phyloP scores from a whole-genome alignment of 2,113 vertebrate genomes.

The Spheniscus mendiculus region DNA sequence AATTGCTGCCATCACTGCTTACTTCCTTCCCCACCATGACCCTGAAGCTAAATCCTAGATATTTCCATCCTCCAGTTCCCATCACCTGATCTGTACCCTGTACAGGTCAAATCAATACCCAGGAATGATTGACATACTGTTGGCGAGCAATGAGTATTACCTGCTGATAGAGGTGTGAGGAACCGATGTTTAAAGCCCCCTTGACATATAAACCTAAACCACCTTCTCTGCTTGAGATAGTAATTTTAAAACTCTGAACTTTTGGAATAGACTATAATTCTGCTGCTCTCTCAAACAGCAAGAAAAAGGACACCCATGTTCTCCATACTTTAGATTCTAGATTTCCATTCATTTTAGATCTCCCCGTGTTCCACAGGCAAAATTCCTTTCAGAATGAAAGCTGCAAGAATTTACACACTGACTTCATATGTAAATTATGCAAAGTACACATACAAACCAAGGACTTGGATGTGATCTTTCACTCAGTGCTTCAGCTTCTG shows the following conservation, averaged over 20 bases:
- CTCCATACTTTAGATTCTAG: background rate
- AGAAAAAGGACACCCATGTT: background rate
- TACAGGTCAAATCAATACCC: background rate
- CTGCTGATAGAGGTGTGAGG: background rate
- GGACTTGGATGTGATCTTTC: background rate
- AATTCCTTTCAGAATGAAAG: background rate
- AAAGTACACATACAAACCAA: background rate
- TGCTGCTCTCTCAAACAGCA: background rate
- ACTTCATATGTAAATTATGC: background rate
- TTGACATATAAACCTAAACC: background rate
- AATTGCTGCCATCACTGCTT: background rate
- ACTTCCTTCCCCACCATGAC: background rate
- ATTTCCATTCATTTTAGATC: background rate
- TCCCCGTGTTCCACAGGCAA: background rate
- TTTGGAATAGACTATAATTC: background rate
- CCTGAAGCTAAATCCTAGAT: background rate
- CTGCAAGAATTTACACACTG: background rate
- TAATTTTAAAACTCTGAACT: background rate
- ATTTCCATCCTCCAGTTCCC: background rate
- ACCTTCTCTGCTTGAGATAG: background rate
- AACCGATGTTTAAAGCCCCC: background rate
- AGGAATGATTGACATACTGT: background rate
- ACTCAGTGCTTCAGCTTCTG: background rate
- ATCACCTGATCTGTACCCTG: background rate
- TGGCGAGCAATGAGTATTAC: background rate